These are phyloP conservation scores for Leucoraja ocellata DNA, from an alignment of 2,797 vertebrate genomes.

Conservation along the genomic window DNA sequence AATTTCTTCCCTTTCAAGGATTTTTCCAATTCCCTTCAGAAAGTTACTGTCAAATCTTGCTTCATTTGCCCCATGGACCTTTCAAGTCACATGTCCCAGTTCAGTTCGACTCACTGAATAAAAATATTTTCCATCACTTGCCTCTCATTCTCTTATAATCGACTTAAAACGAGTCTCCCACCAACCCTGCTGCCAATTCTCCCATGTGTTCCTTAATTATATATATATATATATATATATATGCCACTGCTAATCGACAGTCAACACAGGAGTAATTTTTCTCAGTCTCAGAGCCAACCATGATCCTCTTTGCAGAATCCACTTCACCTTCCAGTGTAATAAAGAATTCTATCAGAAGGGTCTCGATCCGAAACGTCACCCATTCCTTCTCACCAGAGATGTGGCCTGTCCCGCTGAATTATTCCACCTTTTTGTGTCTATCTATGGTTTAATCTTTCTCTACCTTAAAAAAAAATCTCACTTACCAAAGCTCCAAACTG, in stretches of 20 bases:
- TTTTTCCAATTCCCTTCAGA: background rate
- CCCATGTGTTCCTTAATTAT: no score
- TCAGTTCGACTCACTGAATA: background rate
- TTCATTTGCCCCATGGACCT: background rate
- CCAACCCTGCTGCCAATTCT: background rate
- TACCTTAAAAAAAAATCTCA: background rate
- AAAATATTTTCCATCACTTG: background rate
- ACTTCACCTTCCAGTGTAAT: no score
- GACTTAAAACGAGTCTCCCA: background rate
- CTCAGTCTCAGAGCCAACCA: no score
- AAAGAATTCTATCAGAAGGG: no score
- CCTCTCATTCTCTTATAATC: no score
- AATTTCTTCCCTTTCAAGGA: background rate
- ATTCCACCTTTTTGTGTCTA: background rate
- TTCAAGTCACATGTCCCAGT: background rate
- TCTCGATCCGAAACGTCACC: no score
- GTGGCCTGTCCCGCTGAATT: background rate
- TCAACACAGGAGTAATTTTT: no score
- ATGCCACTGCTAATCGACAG: no score
- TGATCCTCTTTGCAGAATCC: no score
- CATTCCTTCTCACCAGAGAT: no score
- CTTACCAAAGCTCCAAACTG: slow-evolving; percentile 90
- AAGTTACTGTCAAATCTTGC: background rate
- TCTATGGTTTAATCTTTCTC: no score
- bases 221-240: no score